Base-by-base conservation (phyloP, 2,797 vertebrate species). In the Tangara arthus region DNA sequence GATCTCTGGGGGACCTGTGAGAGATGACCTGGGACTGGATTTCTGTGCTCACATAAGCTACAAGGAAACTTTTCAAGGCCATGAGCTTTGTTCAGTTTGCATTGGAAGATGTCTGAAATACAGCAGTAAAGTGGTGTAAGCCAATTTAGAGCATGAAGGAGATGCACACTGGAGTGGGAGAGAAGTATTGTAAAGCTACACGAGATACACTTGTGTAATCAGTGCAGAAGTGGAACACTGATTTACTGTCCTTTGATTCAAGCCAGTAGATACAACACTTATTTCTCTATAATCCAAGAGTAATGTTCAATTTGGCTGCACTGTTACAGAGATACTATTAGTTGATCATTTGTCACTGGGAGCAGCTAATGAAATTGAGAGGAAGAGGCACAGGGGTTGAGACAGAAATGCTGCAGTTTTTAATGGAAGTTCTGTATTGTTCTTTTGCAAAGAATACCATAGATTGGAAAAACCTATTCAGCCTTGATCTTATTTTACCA, bases 301-400 rank as follows among this genome's bases (percentile, higher is more conserved):
- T 65, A 71, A 77, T 68, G 50, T 75, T 84, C 92, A 78, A 12
- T 93, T 93, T 92, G 92, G 79, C 79, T 41, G 56, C 50, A 6
- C 19, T 57, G 60, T 42, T 87, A n/a, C 61, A 73, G 73, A 89
- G 39, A 69, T 75, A 13, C 92, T 63, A 12, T 84, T 77, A 85
- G 42, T 37, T 87, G 75, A 59, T 83, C 61, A 42, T 75, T 89
- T 91, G 89, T 91, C 82, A 82, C 39, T 69, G 59, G 44, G 59
- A 91, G 44, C 56, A 71, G 37, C 59, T 93, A 87, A 84, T 73
- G 88, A 84, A 89, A 88, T 41, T 86, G 75, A 70, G 86, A 87
- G 39, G 52, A 72, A 68, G 60, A 87, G 52, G 53, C 26, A 57
- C 26, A 42, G 71, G 28, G 55, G 30, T n/a, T 90, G 85, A 88